Base-by-base conservation (phyloP, 2,888 invertebrate species). In the Scelioninae gen. 2 region DNA sequence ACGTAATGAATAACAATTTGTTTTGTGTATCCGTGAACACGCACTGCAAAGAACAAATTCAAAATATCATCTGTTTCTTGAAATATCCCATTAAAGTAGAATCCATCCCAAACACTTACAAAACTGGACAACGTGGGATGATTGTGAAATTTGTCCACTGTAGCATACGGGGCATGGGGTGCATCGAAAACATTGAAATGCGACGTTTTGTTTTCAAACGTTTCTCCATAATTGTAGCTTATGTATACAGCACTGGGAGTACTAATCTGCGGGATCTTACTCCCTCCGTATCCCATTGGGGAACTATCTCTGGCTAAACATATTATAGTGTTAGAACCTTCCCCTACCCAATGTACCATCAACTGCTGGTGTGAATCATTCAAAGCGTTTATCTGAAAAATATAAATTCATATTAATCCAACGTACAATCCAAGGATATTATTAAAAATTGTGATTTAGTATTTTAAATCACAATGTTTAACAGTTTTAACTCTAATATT, bases 331-430 rank as follows among this genome's bases (percentile, higher is more conserved):
- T 94, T 91, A 72, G 94, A 94, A 15, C 92, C 92, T 85, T 94
- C 93, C 19, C 96, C 96, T 9, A 95, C 94, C 96, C 96, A 96
- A 86, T 96, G 95, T 7, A 96, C 95, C 90, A 96, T 93, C 80
- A 96, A 87, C 84, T 95, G 94, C 81, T 94, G 93, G 84, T 96
- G 96, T 75, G 91, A 92, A 87, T 96, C 96, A 87, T 95, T 93
- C 16, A 96, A 88, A 67, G 90, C 88, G 75, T 90, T 92, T 57
- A 92, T 90, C 96, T 96, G 89, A 28, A 88, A 31, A 13, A 15
- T 6, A 41, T 25, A 25, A 4, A 4, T 25, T 25, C 6, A 25
- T 25, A 4, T 25, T 6, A 25, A 6, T 25, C 6, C 3, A 25
- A 25, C 25, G 6, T 4, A 25, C 25, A 6, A 25, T 25, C 6